Base-by-base conservation (phyloP, 2,888 invertebrate species). In the Aphelenchoides bicaudatus region DNA sequence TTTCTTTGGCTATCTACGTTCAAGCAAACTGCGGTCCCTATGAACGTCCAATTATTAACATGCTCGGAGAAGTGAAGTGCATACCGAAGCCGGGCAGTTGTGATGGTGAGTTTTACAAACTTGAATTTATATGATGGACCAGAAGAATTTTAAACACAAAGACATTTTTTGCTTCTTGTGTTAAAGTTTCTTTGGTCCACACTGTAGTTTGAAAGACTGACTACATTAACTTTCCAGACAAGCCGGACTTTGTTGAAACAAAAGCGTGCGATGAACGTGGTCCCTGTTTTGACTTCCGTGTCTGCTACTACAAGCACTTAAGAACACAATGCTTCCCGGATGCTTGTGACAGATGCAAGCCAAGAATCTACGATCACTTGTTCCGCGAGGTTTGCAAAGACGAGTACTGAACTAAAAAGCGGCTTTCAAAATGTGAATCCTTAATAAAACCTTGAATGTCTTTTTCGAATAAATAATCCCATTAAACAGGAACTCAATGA, bases 61-160 rank as follows among this genome's bases (percentile, higher is more conserved):
- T 25, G 23, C 43, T 21, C 43, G 43, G 43, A 10, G 16, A 43
- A 43, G 8, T 43, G 10, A 19, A 25, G 10, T 43, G 43, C 23
- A 43, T 43, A 10, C 43, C 43, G 43, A 10, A 43, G 43, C 21
- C 43, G 43, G 25, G 43, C 23, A 43, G 43, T n/a, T 43, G 43
- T 25, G 43, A 43, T 21, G 43, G 43, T n/a, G 23, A 43, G 16
- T 19, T 10, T 8, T 21, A 19, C 10, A n/a, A n/a, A n/a, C n/a
- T n/a, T n/a, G n/a, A n/a, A n/a, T n/a, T n/a, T n/a, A n/a, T n/a
- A n/a, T n/a, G n/a, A n/a, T n/a, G n/a, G n/a, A n/a, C n/a, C n/a
- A n/a, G n/a, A n/a, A n/a, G n/a, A n/a, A n/a, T n/a, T n/a, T n/a
- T n/a, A n/a, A n/a, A n/a, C n/a, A n/a, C n/a, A n/a, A n/a, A n/a